Evolutionary conservation across 2,797 vertebrate species (phyloP), one percentile per base, ranked within the genome.

Genomic region (Pelobates cultripes): DNA sequence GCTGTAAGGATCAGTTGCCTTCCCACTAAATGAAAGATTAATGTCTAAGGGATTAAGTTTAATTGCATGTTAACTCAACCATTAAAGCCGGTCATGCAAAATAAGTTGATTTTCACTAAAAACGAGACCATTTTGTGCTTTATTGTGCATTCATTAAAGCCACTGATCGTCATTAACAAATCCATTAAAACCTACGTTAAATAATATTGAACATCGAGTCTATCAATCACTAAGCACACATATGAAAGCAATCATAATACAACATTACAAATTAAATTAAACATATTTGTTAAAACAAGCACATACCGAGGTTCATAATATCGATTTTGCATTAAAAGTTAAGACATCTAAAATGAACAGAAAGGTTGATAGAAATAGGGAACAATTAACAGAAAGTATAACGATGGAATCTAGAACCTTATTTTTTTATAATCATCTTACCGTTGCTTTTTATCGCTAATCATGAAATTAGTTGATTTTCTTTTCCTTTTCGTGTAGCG

Each of bases 31-130:
- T 64, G 61, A 64, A 64, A 64, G 61, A 64, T 64, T 64, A 64
- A 40, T 40, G 61, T 28, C n/a, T 28, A 7, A 64, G 28, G 61
- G 17, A 64, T 64, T 64, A 64, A 64, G 10, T 64, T 40, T 14
- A 64, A 64, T 64, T 64, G 61, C 61, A 42, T 43, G 40, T 68
- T 68, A 7, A 43, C 41, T 68, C 66, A 68, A 68, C 66, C 66
- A 68, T 42, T 42, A 43, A 68, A 43, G 13, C 43, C 40, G 5
- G 40, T 43, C 66, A 42, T 42, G 66, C 40, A 68, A 68, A 68
- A 68, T 68, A 42, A 68, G 40, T 42, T 68, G 42, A 68, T 68
- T 68, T 68, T 68, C 66, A 68, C 66, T 42, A 68, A 68, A 68
- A 64, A 68, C 10, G 4, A 68, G 40, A 68, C 7, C 40, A 12